Base-by-base conservation (phyloP, 2,888 invertebrate species). In the Ptychoptera albimana region DNA sequence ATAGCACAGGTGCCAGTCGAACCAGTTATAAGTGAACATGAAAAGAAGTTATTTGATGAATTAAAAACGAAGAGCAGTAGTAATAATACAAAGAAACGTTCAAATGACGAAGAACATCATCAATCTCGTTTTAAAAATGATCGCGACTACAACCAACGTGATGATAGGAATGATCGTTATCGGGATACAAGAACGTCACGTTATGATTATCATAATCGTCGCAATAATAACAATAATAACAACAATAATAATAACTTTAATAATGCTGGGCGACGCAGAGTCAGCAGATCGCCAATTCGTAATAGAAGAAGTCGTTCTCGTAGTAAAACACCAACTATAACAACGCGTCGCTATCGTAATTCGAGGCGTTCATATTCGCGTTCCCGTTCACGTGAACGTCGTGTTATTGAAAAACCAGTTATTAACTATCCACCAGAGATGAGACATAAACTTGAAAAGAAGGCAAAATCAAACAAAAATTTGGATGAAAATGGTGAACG, bases 31-130 rank as follows among this genome's bases (percentile, higher is more conserved):
- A 70, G 69, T 45, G 73, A 73, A 4, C 70, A 64, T 41, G 75
- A 76, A 50, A 66, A 73, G 48, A 72, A 73, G 50, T 59, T 76
- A 8, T 55, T 75, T 7, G 73, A 75, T 49, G 69, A 67, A 41
- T 53, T 66, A 2, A 23, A 23, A 23, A 23, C 23, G 23, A 23
- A 23, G 47, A 49, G 30, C 48, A 46, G 49, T 45, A 50, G 52
- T 46, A 51, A 49, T 48, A 52, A 53, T 46, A 23, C 23, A 23
- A 23, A 23, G 7, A 23, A 23, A 23, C 23, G 23, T 23, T 23
- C 68, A 53, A 39, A 43, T 45, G 36, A 23, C 7, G 23, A 23
- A 5, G n/a, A 15, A 5, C n/a, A 37, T 37, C 37, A 12, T 37
- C 37, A 12, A 7, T 23, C 23, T 23, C 23, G 23, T 23, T 23